These are phyloP conservation scores for Eupithecia tripunctaria DNA, from an alignment of 2,888 invertebrate genomes.

Conservation along the genomic window DNA sequence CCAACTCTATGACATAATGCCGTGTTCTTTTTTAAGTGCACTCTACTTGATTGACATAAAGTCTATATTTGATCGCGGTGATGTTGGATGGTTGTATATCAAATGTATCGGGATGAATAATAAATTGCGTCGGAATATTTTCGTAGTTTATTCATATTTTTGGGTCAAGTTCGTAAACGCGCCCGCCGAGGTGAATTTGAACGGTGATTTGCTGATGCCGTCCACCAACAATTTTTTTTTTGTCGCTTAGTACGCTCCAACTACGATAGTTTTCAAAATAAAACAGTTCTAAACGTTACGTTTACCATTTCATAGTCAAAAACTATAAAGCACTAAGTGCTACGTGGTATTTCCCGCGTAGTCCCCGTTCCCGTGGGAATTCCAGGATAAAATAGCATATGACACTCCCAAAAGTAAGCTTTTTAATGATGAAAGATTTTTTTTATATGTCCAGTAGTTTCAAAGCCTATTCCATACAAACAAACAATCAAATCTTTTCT, in stretches of 20 bases:
- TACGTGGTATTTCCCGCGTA: too few species aligned
- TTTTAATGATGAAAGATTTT: too few species aligned
- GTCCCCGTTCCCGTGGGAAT: too few species aligned
- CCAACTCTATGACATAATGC: slow-evolving; percentile 10
- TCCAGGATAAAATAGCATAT: too few species aligned
- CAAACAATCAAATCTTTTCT: too few species aligned
- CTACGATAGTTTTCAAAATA: too few species aligned
- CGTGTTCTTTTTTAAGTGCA: slow-evolving; percentile 20
- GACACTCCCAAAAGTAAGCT: too few species aligned
- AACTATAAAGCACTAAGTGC: too few species aligned
- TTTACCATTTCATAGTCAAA: too few species aligned
- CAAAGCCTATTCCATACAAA: too few species aligned
- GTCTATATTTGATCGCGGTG: slow-evolving; percentile 26
- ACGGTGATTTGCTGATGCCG: not conserved
- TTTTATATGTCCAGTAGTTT: too few species aligned
- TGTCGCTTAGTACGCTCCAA: not conserved
- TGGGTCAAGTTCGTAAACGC: slow-evolving; percentile 28
- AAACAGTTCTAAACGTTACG: too few species aligned
- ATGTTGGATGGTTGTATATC: slow-evolving; percentile 7
- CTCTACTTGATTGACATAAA: slow-evolving; percentile 25
- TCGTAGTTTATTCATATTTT: slow-evolving; percentile 26
- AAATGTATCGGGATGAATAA: slow-evolving; percentile 28
- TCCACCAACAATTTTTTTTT: not conserved
- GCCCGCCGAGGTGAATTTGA: slow-evolving; percentile 12
- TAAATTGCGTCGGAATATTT: slow-evolving; percentile 18